These are phyloP conservation scores for Aquatica leii DNA, from an alignment of 2,888 invertebrate species.

Conservation along the genomic window DNA sequence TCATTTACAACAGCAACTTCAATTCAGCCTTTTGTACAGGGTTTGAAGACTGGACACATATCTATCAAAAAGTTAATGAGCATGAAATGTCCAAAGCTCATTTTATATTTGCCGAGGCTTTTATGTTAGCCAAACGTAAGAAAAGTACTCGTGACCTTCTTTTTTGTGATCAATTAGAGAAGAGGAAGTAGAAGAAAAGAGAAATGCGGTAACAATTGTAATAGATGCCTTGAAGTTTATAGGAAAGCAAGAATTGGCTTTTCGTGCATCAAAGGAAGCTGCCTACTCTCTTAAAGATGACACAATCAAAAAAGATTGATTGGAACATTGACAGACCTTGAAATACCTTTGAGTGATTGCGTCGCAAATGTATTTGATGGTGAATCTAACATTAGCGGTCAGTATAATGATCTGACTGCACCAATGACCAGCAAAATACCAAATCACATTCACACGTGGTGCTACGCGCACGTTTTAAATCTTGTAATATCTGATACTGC, in stretches of 20 bases:
- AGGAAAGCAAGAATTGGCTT: slow-evolving; percentile 1
- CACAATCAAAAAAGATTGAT: neutral
- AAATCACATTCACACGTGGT: slow-evolving; percentile 1
- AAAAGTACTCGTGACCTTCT: too few species aligned
- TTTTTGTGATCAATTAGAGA: neutral
- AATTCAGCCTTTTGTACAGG: too few species aligned
- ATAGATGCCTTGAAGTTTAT: slow-evolving; percentile 1
- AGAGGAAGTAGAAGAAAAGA: slow-evolving; percentile 1
- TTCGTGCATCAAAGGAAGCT: slow-evolving; percentile 1
- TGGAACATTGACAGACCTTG: slow-evolving; percentile 4
- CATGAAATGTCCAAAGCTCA: too few species aligned
- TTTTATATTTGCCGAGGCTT: too few species aligned
- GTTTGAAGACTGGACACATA: too few species aligned
- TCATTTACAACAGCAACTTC: too few species aligned
- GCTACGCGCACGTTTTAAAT: too few species aligned
- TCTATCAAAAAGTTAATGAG: too few species aligned
- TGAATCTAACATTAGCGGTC: too few species aligned
- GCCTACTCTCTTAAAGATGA: slow-evolving; percentile 3
- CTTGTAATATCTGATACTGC: too few species aligned
- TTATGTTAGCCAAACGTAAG: too few species aligned
- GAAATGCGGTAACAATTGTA: neutral
- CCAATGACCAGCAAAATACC: neutral
- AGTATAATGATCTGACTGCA: slow-evolving; percentile 1
- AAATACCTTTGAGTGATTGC: slow-evolving; percentile 5
- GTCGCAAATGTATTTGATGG: too few species aligned